Base-by-base conservation (phyloP, 2,888 invertebrate genomes). In the Petrophora chlorosata region DNA sequence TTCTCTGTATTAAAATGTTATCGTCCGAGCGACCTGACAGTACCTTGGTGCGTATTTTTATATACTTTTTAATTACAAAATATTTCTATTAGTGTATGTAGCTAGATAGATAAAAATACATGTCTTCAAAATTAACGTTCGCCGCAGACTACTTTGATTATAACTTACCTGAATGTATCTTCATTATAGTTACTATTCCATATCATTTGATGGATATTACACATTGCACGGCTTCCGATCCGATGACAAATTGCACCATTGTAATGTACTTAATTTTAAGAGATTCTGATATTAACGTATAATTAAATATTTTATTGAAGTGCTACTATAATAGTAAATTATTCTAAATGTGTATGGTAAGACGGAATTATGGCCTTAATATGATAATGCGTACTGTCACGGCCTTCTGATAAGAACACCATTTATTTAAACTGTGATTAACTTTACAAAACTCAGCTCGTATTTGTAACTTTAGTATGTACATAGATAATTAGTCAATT, bases 401-500 rank as follows among this genome's bases (percentile, higher is more conserved):
- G 78, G 83, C 85, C 82, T 85, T 80, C 74, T 70, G 71, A 70
- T 70, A 63, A 56, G 61, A 79, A 84, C 79, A 84, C 81, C 81
- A 82, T 79, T 73, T 77, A 79, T 76, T 79, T 78, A 75, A 80
- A 78, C 85, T 87, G 87, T 86, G 86, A 86, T 86, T 84, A 78
- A 80, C 76, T 84, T 79, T 85, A 85, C 78, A 84, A 42, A 82
- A 84, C 78, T 82, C 81, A 76, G 76, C 79, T 79, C 74, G 74
- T 78, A 73, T 70, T 70, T 67, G 46, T 60, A 62, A 51, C 49
- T 55, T 64, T 72, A 73, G 64, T 66, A 56, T 77, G 74, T 76
- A 76, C 48, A 73, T 50, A 50, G 32, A 38, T 73, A 65, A 62
- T 67, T 73, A 73, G 73, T 79, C 73, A 79, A 76, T 78, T 76